Evolutionary conservation across 2,113 vertebrate species (phyloP).

Genomic region (Ophiodon elongatus): DNA sequence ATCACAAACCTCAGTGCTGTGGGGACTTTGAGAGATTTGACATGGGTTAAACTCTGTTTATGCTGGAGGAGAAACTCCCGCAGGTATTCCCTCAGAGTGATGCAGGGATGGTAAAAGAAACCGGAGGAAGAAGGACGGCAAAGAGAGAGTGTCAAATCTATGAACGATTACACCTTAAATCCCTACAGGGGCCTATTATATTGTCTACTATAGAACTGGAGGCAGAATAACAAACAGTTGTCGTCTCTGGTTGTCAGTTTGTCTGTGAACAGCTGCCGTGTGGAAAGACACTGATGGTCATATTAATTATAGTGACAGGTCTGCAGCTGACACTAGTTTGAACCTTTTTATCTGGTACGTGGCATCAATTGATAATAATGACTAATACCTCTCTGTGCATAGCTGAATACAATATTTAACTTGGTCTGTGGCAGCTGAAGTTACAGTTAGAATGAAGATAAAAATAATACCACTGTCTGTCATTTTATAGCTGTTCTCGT

Average conservation of each 20-base stretch:
- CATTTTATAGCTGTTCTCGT: not conserved
- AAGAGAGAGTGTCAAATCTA: slow-evolving; percentile 20
- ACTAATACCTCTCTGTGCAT: slow-evolving; percentile 1
- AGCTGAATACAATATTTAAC: slow-evolving; percentile 10
- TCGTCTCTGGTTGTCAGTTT: slow-evolving; percentile 9
- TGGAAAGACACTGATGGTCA: slow-evolving; percentile 30
- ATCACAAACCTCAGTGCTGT: not conserved
- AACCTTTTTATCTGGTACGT: slow-evolving; percentile 30
- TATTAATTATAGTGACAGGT: slow-evolving; percentile 50
- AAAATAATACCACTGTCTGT: not conserved
- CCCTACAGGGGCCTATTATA: slow-evolving; percentile 14
- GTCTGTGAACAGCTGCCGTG: slow-evolving; percentile 40
- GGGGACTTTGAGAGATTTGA: not conserved
- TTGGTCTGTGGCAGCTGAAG: not conserved
- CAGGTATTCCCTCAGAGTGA: not conserved
- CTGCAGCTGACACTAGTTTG: slow-evolving; percentile 26
- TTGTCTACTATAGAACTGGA: slow-evolving; percentile 5
- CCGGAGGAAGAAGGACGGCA: not conserved
- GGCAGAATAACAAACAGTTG: slow-evolving; percentile 38
- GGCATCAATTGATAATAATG: slow-evolving; percentile 19
- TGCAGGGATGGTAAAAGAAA: slow-evolving; percentile 8
- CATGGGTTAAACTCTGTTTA: not conserved
- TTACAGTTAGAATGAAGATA: not conserved
- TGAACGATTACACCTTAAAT: slow-evolving; percentile 34
- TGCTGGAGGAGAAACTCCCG: not conserved